A percentile compares a stretch with the other conserved stretches of the same genome.
Conservation (phyloP, 2,888 invertebrate genomes). For the Ariolimax columbianus region DNA sequence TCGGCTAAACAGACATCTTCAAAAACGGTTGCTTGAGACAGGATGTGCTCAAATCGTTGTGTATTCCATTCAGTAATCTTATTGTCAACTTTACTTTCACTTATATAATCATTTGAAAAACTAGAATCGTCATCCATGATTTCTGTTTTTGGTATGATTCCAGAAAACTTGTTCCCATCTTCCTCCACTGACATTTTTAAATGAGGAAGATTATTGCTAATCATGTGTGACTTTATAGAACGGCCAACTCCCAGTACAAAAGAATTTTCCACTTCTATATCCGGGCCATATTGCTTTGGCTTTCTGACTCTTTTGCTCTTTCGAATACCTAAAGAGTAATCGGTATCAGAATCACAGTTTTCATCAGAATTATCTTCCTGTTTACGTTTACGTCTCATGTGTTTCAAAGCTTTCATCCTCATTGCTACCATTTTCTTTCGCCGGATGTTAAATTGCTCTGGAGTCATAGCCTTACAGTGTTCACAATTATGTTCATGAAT, state of each 20-base stretch:
- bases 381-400: slow-evolving; percentile 35
- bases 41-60: slow-evolving; percentile 45
- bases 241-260: slow-evolving; percentile 6
- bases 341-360: slow-evolving; percentile 18
- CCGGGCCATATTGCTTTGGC: slow-evolving; percentile 49
- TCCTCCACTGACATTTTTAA: neutral
- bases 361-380: slow-evolving; percentile 28
- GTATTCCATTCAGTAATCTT: slow-evolving; percentile 12
- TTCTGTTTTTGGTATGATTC: slow-evolving; percentile 26
- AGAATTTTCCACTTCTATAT: slow-evolving; percentile 37
- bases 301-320: slow-evolving; percentile 47
- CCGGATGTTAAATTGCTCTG: slow-evolving; percentile 48
- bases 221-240: neutral
- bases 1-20: slow-evolving; percentile 39
- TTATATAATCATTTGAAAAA: slow-evolving; percentile 6
- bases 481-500: slow-evolving; percentile 40
- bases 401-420: slow-evolving; percentile 51
- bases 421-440: slow-evolving; percentile 44
- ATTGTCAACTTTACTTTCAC: neutral
- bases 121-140: slow-evolving; percentile 24
- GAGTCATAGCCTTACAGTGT: slow-evolving; percentile 43
- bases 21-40: slow-evolving; percentile 48
- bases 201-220: neutral
- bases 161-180: slow-evolving; percentile 6
- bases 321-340: slow-evolving; percentile 25